Evolutionary conservation across 2,113 vertebrate genomes (phyloP), one percentile per base, ranked within the genome.

Genomic region (Strix uralensis): DNA sequence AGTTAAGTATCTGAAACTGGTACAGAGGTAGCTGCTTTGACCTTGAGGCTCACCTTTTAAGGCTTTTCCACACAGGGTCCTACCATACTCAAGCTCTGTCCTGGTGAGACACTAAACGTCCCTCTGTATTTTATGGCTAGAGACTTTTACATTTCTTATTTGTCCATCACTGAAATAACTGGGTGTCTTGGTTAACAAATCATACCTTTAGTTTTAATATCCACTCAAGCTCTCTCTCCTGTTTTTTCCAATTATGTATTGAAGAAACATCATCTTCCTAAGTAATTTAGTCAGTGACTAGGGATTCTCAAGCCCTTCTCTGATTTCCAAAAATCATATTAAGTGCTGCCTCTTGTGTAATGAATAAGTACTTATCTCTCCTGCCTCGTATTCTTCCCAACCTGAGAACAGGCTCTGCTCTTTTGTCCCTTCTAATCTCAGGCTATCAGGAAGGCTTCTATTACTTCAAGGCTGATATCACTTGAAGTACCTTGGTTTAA

Each of bases 401-500:
- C 40, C 74, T 55, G 65, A 79, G 85, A 95, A 86, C 59, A 82
- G 61, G 11, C 71, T 96, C 59, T 94, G 38, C n/a, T 97, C 67
- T 80, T 96, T 93, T 96, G 87, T 93, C 78, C 78, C 21, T 83
- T 84, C 57, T 94, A 93, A 97, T 96, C 93, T 94, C 46, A 88
- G 59, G 57, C 92, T 97, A 95, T 98, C 95, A 88, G 78, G 78
- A 96, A 95, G 94, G 88, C 61, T 91, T 88, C 74, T 88, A 34
- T 93, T 96, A 62, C 67, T 90, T 93, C 59, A 88, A 90, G 46
- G 34, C 49, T 73, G 70, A 34, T 96, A 96, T 63, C 71, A 61
- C 57, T 91, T 81, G 65, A 97, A 93, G 47, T 94, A 95, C 62
- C 81, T 92, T 87, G 74, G 61, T 81, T 97, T 97, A 97, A 97